Evolutionary conservation across 1,140 invertebrate species (phyloP).

Genomic region (Hycleus cichorii): DNA sequence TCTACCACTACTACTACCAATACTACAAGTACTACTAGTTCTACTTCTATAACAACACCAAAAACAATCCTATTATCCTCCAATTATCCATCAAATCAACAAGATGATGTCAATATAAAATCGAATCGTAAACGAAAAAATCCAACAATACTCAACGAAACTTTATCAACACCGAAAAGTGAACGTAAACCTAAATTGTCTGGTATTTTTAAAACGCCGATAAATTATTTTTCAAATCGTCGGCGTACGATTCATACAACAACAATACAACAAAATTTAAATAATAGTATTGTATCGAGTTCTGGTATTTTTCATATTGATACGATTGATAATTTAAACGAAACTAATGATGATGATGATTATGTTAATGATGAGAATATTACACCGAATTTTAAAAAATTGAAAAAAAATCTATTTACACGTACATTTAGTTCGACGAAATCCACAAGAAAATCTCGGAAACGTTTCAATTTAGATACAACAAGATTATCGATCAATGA

Average conservation of each 20-base stretch:
- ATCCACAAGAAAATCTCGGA: constrained; percentile 26
- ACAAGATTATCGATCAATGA: constrained; percentile 27
- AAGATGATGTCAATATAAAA: too few relatives aligned
- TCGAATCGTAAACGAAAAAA: constrained; percentile 32
- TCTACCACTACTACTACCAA: too few relatives aligned
- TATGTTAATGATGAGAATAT: background rate
- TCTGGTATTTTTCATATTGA: constrained; percentile 37
- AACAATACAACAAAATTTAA: constrained; percentile 28
- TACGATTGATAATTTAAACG: constrained; percentile 31
- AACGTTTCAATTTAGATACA: constrained; percentile 24
- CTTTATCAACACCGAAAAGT: constrained; percentile 26
- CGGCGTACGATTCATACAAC: constrained; percentile 33
- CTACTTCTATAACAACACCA: too few relatives aligned
- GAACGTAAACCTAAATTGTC: constrained; percentile 31
- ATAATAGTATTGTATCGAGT: constrained; percentile 34
- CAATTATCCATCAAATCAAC: too few relatives aligned
- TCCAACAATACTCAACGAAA: background rate
- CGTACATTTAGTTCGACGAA: constrained; percentile 38
- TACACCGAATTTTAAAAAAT: constrained; percentile 22
- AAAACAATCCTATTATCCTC: too few relatives aligned
- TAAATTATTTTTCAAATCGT: constrained; percentile 37
- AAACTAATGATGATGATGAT: constrained; percentile 3
- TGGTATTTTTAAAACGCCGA: constrained; percentile 36
- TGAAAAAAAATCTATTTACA: constrained; percentile 35
- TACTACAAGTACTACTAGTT: too few relatives aligned